Percentiles rank a stretch among this genome's conserved stretches.
Conservation (phyloP, 2,797 vertebrate species). For the Catharus ustulatus region DNA sequence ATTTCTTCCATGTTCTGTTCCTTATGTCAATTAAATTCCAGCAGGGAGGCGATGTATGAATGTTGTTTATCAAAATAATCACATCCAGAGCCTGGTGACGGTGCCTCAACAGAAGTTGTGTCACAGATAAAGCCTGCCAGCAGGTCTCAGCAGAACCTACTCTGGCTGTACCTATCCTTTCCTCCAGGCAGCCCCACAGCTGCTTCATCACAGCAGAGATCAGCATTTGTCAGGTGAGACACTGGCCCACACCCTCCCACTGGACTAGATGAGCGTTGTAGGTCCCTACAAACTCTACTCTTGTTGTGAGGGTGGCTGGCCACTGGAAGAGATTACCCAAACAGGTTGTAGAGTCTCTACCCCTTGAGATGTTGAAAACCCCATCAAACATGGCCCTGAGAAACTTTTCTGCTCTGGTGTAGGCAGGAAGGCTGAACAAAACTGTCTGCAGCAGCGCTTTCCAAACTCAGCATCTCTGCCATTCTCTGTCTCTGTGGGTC, state of each 20-base stretch:
- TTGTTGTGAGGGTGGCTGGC: not conserved
- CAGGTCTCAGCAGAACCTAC: not conserved
- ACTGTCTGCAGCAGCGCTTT: not conserved
- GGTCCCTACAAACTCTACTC: not conserved
- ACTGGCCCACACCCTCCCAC: not conserved
- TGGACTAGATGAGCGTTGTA: not conserved
- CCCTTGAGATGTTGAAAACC: not conserved
- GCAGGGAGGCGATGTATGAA: not conserved
- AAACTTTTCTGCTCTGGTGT: not conserved
- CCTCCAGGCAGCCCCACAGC: not conserved
- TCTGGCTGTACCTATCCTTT: not conserved
- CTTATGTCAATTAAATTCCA: slow-evolving; percentile 14
- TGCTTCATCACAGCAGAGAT: not conserved
- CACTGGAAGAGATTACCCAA: not conserved
- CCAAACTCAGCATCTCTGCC: not conserved
- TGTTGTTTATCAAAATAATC: slow-evolving; percentile 46
- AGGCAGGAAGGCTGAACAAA: not conserved
- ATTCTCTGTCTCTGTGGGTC: not conserved
- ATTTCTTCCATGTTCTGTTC: slow-evolving; percentile 12
- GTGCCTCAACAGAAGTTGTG: not conserved
- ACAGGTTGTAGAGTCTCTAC: not conserved
- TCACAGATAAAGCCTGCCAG: not conserved
- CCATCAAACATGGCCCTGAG: not conserved
- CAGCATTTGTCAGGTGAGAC: not conserved
- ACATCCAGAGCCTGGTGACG: not conserved